phyloP scores from a whole-genome alignment of 1,140 invertebrate species.

The Drosophila pectinifera region DNA sequence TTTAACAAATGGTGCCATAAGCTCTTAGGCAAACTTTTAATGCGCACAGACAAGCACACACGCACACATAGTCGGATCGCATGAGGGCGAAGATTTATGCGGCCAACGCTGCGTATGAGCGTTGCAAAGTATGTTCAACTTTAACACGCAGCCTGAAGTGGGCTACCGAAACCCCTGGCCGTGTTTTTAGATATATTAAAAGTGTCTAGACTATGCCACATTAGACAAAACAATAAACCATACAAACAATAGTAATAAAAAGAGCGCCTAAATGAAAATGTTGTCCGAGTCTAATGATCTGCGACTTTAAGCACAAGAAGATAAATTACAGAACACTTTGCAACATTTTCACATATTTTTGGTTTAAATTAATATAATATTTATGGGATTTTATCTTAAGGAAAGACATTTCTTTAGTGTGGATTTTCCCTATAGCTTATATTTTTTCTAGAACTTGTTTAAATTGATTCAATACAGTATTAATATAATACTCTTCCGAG shows the following conservation, averaged over 20 bases:
- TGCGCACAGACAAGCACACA: constrained; percentile 52
- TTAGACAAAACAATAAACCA: constrained; percentile 54
- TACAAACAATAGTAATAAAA: constrained; percentile 49
- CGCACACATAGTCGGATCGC: constrained; percentile 34
- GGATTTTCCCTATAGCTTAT: no score
- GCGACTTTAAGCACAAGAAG: neutral
- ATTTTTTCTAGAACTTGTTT: neutral
- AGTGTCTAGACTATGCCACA: constrained; percentile 71
- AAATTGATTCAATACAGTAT: neutral
- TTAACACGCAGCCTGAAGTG: constrained; percentile 50
- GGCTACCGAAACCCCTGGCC: constrained; percentile 18
- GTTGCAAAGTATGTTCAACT: constrained; percentile 66
- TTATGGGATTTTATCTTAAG: neutral
- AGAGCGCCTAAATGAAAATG: constrained; percentile 28
- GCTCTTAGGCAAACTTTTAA: constrained; percentile 80
- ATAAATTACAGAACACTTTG: neutral
- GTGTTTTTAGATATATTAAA: constrained; percentile 72
- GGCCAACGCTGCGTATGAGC: constrained; percentile 64
- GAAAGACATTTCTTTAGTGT: neutral
- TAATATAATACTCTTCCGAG: neutral
- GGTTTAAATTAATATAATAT: neutral
- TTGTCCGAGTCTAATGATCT: constrained; percentile 26
- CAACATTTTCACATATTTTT: neutral
- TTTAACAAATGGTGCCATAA: constrained; percentile 82
- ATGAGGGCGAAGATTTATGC: constrained; percentile 65